phyloP scores from a whole-genome alignment of 2,113 vertebrate species.

The Varanus salvator region DNA sequence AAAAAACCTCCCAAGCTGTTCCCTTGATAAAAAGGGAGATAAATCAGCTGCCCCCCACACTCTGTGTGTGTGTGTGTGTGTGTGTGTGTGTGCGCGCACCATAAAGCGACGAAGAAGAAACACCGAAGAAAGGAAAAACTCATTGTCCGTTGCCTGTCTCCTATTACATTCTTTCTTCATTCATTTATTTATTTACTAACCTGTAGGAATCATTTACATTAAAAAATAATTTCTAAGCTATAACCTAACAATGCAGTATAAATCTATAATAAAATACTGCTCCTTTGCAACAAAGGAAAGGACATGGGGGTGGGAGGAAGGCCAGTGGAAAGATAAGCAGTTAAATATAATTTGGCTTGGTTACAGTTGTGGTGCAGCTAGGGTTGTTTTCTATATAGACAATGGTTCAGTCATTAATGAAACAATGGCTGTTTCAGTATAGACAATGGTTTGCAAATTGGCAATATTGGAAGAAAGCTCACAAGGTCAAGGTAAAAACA shows the following conservation, averaged over 20 bases:
- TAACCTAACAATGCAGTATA: no score
- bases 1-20: not conserved
- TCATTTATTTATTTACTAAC: no score
- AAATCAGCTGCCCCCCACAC: not conserved
- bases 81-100: no score
- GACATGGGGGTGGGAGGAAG: not conserved
- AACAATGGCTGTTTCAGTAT: not conserved
- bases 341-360: not conserved
- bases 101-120: no score
- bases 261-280: no score
- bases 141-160: no score
- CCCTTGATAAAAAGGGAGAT: not conserved
- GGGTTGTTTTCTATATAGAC: not conserved
- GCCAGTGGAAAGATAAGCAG: not conserved
- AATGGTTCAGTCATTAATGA: not conserved
- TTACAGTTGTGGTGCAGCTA: no score
- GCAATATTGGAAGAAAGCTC: not conserved
- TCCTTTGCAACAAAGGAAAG: not conserved
- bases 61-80: no score
- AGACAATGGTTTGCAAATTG: not conserved
- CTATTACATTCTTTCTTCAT: no score
- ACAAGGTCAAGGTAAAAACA: not conserved
- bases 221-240: no score
- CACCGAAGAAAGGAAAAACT: no score
- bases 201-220: no score